Evolutionary conservation across 64 coral and sea anemone species (phyloP), one percentile per base, ranked within the genome.

Genomic region (Anthopleura sola): DNA sequence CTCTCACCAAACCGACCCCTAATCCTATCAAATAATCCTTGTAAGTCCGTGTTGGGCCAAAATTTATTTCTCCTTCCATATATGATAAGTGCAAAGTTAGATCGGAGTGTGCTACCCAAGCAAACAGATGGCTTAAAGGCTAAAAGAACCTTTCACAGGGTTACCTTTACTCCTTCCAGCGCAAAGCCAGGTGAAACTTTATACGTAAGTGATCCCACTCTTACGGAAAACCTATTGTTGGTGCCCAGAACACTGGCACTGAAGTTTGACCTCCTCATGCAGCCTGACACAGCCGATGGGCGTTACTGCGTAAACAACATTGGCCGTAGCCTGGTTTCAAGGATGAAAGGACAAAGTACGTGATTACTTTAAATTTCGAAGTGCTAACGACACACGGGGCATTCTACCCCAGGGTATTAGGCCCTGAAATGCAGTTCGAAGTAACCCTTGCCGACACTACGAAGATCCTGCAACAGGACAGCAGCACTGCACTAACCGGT

Each of bases 51-150:
- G 8, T 24, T 62, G 57, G 21, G 1, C 12, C 8, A n/a, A 62
- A 24, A 24, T 24, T 12, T 5, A 12, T 24, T n/a, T 24, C 20
- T 62, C 19, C 57, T 12, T 24, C 57, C 8, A 24, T 62, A 62
- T 62, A 62, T n/a, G 57, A 62, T 62, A 62, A 62, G 57, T 19
- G 5, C 57, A 80, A 49, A 88, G 7, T 36, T 80, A 55, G 77
- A 88, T 40, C 62, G 47, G 3, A 82, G 53, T 38, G 6, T 23
- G 12, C 3, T 62, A 24, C 57, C 57, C 24, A 62, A 68, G 26
- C 31, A 48, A 20, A n/a, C 46, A 54, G 78, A 39, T 8, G 86
- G 86, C 9, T 28, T 87, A 49, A 87, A 87, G n/a, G 86, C 86
- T 18, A 49, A 87, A 14, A 32, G 56, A 28, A 32, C 60, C 20